Percentiles rank a stretch among this genome's conserved stretches.
Conservation (phyloP, 2,113 vertebrate species). For the Alethe castanea region DNA sequence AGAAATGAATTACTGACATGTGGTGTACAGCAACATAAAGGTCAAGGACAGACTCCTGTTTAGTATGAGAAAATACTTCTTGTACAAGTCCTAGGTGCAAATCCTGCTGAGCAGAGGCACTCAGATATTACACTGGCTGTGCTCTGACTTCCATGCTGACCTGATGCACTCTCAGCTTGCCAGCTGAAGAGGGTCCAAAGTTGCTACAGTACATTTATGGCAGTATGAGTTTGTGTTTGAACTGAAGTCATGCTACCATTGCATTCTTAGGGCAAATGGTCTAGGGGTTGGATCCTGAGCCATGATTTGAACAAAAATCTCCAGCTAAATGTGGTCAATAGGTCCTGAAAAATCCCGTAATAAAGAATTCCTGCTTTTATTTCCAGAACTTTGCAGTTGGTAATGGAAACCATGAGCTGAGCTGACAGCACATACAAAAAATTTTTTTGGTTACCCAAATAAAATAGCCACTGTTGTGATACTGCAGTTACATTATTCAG, state of each 20-base stretch:
- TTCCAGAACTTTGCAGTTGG: neutral
- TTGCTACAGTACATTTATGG: neutral
- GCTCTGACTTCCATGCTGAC: neutral
- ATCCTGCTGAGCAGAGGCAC: neutral
- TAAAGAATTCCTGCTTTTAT: neutral
- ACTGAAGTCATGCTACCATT: neutral
- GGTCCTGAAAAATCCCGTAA: neutral
- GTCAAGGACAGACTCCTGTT: neutral
- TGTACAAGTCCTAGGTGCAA: neutral
- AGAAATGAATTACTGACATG: neutral
- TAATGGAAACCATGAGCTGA: neutral
- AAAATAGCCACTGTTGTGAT: neutral
- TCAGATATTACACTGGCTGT: neutral
- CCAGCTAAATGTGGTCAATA: neutral
- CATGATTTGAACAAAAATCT: accelerated
- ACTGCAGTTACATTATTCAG: neutral
- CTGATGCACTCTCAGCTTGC: neutral
- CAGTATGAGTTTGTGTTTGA: neutral
- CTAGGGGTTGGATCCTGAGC: neutral
- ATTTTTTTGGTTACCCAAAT: neutral
- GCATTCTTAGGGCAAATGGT: neutral
- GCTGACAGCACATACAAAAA: neutral
- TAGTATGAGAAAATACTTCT: neutral
- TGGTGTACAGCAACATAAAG: neutral
- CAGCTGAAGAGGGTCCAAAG: neutral